phyloP scores from a whole-genome alignment of 2,113 vertebrate genomes.

The Cheilinus undulatus region DNA sequence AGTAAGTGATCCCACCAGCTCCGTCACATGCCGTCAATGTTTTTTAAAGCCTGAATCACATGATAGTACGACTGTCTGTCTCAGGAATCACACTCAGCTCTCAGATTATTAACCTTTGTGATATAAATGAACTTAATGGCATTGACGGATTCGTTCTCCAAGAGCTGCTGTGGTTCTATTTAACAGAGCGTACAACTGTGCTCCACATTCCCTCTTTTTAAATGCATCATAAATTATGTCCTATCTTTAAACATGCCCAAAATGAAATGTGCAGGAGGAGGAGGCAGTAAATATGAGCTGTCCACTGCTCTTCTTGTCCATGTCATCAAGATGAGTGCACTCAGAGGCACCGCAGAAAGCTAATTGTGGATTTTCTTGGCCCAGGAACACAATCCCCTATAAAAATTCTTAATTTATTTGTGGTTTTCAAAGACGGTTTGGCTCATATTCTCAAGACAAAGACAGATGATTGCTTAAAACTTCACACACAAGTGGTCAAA shows the following conservation, averaged over 20 bases:
- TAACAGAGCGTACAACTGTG: constrained; percentile 67
- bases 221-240: constrained; percentile 78
- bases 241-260: constrained; percentile 76
- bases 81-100: constrained; percentile 23
- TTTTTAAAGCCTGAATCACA: constrained; percentile 52
- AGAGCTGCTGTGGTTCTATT: constrained; percentile 70
- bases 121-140: constrained; percentile 61
- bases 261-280: constrained; percentile 69
- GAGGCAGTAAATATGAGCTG: constrained; percentile 74
- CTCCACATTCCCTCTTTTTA: constrained; percentile 71
- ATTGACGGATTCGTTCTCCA: constrained; percentile 67
- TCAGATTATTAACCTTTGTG: constrained; percentile 56
- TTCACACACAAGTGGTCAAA: constrained; percentile 18
- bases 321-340: constrained; percentile 72
- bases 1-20: constrained; percentile 45
- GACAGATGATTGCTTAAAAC: constrained; percentile 17
- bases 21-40: constrained; percentile 22
- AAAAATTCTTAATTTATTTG: constrained; percentile 29
- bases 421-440: constrained; percentile 32
- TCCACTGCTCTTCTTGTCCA: constrained; percentile 51
- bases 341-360: constrained; percentile 54
- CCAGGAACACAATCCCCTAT: constrained; percentile 37
- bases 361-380: constrained; percentile 62
- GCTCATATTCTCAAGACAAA: constrained; percentile 8
- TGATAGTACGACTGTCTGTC: constrained; percentile 35